Base-by-base conservation (phyloP, 2,113 vertebrate species). In the Sceloporus undulatus region DNA sequence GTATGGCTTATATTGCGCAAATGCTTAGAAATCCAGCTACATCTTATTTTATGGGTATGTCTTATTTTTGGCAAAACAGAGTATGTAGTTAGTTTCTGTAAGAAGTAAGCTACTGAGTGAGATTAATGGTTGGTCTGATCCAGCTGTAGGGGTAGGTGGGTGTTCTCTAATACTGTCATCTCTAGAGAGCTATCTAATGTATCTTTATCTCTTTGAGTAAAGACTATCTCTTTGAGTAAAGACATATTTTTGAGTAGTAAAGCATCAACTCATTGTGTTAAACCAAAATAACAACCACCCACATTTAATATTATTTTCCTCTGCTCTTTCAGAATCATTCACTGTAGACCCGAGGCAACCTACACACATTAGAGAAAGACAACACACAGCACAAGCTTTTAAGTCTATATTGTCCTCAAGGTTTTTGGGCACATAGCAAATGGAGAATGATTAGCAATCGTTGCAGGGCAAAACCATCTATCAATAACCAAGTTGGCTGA, bases 401-500 rank as follows among this genome's bases (percentile, higher is more conserved):
- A 91, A 48, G 79, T 90, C 90, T 85, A 90, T 38, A 77, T 92
- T 90, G 81, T 86, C 56, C 84, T 94, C 87, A 71, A 89, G 92
- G 91, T 94, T 62, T 93, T 79, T 90, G 90, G 89, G 90, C 90
- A 88, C 13, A 0, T 85, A 90, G 91, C 88, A 94, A 90, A 94
- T 94, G 94, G 78, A 91, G 89, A 94, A 92, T 94, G 91, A 95
- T 93, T 94, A 92, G 88, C 82, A 92, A 89, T 91, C 89, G 92
- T 92, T 92, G 91, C 83, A 88, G 85, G 87, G 90, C 92, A 93
- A 93, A 95, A 92, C 87, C 88, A 65, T 54, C 68, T 88, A 85
- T 94, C 89, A 92, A 88, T 75, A 94, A 0, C 65, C 84, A 93
- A 88, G 89, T 68, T 82, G 40, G 87, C 62, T 86, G 42, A 29